phyloP scores from a whole-genome alignment of 2,888 invertebrate species.

The Cyaniris semiargus region DNA sequence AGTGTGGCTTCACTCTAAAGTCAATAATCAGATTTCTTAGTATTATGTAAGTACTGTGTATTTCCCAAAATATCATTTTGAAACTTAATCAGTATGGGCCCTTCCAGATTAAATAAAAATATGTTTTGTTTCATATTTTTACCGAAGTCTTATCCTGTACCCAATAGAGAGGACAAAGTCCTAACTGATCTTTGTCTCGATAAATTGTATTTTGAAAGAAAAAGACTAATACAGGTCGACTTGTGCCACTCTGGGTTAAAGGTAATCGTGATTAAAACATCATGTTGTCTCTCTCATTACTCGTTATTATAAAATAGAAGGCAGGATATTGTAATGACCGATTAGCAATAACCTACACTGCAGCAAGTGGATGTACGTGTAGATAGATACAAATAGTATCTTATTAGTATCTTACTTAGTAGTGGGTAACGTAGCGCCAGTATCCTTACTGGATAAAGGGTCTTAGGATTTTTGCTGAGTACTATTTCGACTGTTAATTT shows the following conservation, averaged over 20 bases:
- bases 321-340: neutral
- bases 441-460: too few species aligned
- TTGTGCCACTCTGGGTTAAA: neutral
- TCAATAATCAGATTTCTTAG: neutral
- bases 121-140: neutral
- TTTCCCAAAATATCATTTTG: neutral
- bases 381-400: too few species aligned
- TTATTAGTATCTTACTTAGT: too few species aligned
- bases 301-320: neutral
- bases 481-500: neutral
- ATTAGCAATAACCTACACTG: neutral
- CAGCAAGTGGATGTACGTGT: neutral
- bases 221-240: neutral
- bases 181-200: constrained; percentile 25
- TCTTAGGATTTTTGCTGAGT: too few species aligned
- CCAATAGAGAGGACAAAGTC: constrained; percentile 19
- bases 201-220: neutral
- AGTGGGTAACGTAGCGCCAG: too few species aligned
- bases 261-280: neutral
- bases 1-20: too few species aligned
- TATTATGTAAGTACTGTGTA: neutral
- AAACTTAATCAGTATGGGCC: neutral
- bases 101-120: neutral
- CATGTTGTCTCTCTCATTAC: neutral
- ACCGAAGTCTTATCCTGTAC: neutral